Base-by-base conservation (phyloP, 2,888 invertebrate genomes). In the Gymnocheta viridis region DNA sequence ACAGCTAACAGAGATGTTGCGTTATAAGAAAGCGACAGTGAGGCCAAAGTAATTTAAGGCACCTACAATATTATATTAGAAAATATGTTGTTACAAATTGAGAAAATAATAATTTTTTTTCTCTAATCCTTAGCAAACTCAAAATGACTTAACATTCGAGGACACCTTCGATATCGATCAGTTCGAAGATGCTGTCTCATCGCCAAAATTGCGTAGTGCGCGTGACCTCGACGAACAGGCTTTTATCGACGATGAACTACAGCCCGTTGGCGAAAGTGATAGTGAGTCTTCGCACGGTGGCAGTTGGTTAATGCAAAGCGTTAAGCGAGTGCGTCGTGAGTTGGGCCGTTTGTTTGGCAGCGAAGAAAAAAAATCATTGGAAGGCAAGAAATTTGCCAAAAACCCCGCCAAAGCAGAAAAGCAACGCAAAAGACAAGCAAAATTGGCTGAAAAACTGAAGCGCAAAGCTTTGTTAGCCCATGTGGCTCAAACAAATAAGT, bases 321-420 rank as follows among this genome's bases (percentile, higher is more conserved):
- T 91, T 2, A 88, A 88, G 19, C 89, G 91, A 0, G 91, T 91
- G 12, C 89, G 90, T 14, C 90, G 91, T 24, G 90, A 91, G 35
- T 85, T 91, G 17, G 87, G 86, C 0, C 88, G 89, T 0, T 56
- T 91, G 2, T 89, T 91, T 49, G 90, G 90, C 17, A 86, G 82
- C 38, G 78, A 79, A 6, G 87, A 82, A 10, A 77, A 76, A 38
- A n/a, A 85, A 78, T 17, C 66, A 35, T 22, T 32, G n/a, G 44
- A 38, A 22, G 54, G 7, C 12, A 83, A 62, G 22, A 85, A 85
- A 49, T 70, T 44, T 67, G 82, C 69, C 12, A 74, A 77, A 24
- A 82, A 66, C 19, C 47, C 38, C 2, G 19, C 35, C 3, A 73
- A 58, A 56, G 38, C 19, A 72, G 79, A 70, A 2, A 70, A 27